phyloP scores from a whole-genome alignment of 2,888 invertebrate genomes.

The Phrixothrix hirtus region DNA sequence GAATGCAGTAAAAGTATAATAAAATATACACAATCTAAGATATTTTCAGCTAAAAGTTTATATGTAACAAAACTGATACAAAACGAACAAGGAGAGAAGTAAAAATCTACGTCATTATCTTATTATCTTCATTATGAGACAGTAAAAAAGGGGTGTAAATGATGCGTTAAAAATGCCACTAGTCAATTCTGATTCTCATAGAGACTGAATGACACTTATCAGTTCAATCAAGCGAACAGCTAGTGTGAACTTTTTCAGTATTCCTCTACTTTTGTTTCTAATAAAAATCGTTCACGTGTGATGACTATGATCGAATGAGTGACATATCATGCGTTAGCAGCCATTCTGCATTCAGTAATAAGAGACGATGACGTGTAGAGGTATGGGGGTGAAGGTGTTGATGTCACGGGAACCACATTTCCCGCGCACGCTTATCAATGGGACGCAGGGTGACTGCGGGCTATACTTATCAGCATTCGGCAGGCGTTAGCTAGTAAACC shows the following conservation, averaged over 20 bases:
- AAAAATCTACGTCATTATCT: neutral
- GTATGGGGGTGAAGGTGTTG: conserved; percentile 31
- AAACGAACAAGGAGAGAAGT: too few species aligned
- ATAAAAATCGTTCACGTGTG: conserved; percentile 56
- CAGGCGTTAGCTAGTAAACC: conserved; percentile 52
- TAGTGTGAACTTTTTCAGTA: conserved; percentile 32
- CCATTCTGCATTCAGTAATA: conserved; percentile 45
- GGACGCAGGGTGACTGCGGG: conserved; percentile 56
- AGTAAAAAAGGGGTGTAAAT: conserved; percentile 29
- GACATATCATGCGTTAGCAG: conserved; percentile 54
- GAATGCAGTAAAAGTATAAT: too few species aligned
- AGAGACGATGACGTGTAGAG: conserved; percentile 27
- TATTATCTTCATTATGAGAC: conserved; percentile 7
- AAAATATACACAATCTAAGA: too few species aligned
- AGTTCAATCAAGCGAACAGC: conserved; percentile 37
- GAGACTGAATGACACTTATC: conserved; percentile 34
- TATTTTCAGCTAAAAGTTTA: too few species aligned
- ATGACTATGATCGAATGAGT: conserved; percentile 48
- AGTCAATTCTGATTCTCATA: conserved; percentile 30
- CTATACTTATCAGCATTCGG: conserved; percentile 55
- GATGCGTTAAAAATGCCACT: conserved; percentile 31
- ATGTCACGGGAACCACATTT: conserved; percentile 43
- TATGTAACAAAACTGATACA: too few species aligned
- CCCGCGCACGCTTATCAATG: conserved; percentile 51
- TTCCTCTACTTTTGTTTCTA: conserved; percentile 42